These are phyloP conservation scores for Microtus agrestis DNA, from an alignment of 2,797 vertebrate genomes.

Conservation along the genomic window DNA sequence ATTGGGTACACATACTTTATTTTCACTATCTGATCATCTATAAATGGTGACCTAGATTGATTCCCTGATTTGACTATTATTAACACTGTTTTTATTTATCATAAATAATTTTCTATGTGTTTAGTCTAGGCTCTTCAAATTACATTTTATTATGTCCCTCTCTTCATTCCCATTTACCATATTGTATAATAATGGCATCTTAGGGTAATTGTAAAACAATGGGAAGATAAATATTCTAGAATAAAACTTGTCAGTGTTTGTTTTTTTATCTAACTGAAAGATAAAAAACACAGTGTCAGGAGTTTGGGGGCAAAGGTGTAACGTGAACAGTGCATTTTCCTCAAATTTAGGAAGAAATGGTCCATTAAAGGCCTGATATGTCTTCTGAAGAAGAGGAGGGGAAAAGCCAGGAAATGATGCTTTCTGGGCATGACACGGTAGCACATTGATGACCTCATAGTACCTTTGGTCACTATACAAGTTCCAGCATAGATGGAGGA, in stretches of 20 bases:
- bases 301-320: not conserved
- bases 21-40: not conserved
- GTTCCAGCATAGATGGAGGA: not conserved
- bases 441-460: not conserved
- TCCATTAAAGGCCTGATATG: not conserved
- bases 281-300: not conserved
- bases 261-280: not conserved
- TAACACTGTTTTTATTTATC: not conserved
- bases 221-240: not conserved
- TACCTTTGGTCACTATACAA: not conserved
- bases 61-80: not conserved
- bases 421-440: not conserved
- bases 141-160: not conserved
- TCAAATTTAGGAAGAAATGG: not conserved
- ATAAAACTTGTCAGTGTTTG: not conserved
- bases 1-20: not conserved
- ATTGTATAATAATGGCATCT: not conserved
- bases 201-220: not conserved
- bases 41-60: not conserved
- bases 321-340: too few species aligned
- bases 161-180: constrained; percentile 2
- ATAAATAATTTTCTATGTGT: not conserved
- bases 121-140: not conserved
- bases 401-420: not conserved
- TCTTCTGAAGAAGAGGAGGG: not conserved